Evolutionary conservation across 2,797 vertebrate genomes (phyloP).

Genomic region (Halcyon leucocephala): DNA sequence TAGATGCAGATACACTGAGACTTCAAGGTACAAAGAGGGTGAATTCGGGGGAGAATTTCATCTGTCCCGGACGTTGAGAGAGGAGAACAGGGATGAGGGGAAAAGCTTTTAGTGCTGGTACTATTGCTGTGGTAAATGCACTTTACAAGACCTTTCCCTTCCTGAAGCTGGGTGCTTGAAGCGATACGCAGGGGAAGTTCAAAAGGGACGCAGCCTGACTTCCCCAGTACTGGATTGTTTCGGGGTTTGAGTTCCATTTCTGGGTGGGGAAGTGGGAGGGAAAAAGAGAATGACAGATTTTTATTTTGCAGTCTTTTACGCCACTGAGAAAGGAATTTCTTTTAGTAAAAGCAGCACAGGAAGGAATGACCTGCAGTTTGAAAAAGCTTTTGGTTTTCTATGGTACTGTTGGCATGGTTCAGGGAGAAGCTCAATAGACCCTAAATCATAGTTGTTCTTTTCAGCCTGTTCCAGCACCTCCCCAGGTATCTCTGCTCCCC

Average conservation of each 20-base stretch:
- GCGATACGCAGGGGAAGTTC: not conserved
- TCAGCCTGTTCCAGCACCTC: not conserved
- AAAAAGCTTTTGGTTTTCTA: not conserved
- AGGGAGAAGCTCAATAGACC: not conserved
- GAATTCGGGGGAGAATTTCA: not conserved
- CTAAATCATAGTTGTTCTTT: not conserved
- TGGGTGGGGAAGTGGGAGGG: not conserved
- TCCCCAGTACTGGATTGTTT: slow-evolving; percentile 7
- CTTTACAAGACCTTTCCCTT: slow-evolving; percentile 64
- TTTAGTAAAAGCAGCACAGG: not conserved
- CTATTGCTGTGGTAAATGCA: slow-evolving; percentile 70
- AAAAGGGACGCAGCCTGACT: slow-evolving; percentile 21
- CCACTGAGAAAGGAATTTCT: not conserved
- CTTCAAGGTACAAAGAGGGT: slow-evolving; percentile 50
- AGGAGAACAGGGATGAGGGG: not conserved
- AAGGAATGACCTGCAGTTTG: not conserved
- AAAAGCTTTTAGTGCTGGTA: slow-evolving; percentile 59
- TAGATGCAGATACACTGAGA: slow-evolving; percentile 38
- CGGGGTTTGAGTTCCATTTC: not conserved
- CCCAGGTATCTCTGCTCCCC: not conserved
- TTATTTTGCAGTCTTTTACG: not conserved
- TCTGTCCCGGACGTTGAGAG: not conserved
- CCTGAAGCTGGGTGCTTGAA: slow-evolving; percentile 44
- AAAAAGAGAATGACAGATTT: not conserved
- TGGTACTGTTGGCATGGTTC: not conserved